These are phyloP conservation scores for Gadus macrocephalus DNA, from an alignment of 2,113 vertebrate genomes.

Conservation along the genomic window DNA sequence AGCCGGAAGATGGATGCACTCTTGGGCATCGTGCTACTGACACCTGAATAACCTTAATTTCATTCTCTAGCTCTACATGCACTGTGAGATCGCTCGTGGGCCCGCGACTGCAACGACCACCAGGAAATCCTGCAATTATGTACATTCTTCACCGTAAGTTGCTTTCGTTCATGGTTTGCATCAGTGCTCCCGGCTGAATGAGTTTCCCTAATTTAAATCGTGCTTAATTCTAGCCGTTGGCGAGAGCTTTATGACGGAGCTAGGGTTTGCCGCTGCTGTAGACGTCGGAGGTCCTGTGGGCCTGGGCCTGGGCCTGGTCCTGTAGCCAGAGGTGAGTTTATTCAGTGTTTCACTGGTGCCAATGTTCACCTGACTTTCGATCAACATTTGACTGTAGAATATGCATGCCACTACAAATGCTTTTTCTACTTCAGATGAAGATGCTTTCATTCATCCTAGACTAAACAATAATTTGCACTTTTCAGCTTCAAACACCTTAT, in stretches of 20 bases:
- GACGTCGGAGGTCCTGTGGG: constrained; percentile 24
- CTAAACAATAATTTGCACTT: no score
- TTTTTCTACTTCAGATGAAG: no score
- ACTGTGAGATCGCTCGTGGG: constrained; percentile 57
- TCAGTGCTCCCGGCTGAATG: neutral
- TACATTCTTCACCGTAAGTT: constrained; percentile 5
- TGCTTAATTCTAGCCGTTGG: constrained; percentile 50
- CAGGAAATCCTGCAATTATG: constrained; percentile 62
- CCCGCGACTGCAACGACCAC: constrained; percentile 17
- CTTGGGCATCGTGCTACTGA: no score
- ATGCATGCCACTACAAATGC: no score
- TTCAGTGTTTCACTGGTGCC: neutral
- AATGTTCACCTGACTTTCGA: neutral
- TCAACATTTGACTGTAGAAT: neutral
- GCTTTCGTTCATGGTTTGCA: neutral
- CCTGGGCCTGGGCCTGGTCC: no score
- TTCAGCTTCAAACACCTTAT: no score
- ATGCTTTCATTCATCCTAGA: no score
- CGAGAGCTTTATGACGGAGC: constrained; percentile 48
- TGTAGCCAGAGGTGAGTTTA: constrained; percentile 25
- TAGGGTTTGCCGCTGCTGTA: constrained; percentile 58
- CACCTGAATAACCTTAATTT: neutral
- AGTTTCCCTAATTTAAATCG: neutral
- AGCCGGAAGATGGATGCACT: neutral
- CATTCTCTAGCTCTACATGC: constrained; percentile 59